phyloP scores from a whole-genome alignment of 2,113 vertebrate genomes.

The Gnathonemus longibarbis region DNA sequence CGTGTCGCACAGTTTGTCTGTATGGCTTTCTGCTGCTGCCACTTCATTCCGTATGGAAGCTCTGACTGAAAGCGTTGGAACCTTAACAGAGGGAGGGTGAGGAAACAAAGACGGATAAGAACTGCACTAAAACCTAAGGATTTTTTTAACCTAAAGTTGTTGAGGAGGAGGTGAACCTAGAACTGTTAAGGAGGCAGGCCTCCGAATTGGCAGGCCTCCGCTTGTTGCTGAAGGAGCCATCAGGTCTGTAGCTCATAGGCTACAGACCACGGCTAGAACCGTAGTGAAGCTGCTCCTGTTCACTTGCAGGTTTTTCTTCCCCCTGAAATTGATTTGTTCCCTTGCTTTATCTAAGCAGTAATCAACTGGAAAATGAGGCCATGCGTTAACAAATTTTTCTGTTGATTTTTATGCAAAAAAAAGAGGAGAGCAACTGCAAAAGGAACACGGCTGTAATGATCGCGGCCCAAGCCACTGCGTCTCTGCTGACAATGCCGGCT shows the following conservation, averaged over 20 bases:
- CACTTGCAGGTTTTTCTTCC: not conserved
- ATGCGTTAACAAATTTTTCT: not conserved
- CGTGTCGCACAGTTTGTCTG: conserved; percentile 44
- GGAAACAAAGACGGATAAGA: not conserved
- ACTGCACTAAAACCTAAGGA: not conserved
- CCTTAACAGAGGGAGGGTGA: not conserved
- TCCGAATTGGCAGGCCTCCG: not conserved
- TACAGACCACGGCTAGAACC: not conserved
- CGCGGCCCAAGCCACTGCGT: conserved; percentile 42
- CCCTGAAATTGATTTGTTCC: not conserved
- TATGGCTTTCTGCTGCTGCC: not conserved
- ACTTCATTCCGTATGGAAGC: not conserved
- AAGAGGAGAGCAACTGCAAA: conserved; percentile 15
- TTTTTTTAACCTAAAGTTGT: not conserved
- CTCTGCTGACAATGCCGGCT: conserved; percentile 35
- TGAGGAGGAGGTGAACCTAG: not conserved
- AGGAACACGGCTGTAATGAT: conserved; percentile 49
- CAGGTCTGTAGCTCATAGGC: not conserved
- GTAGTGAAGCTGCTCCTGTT: not conserved
- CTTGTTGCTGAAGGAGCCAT: not conserved
- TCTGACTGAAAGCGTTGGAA: not conserved
- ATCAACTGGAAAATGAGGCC: not conserved
- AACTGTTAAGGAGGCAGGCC: not conserved
- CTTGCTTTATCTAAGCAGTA: not conserved
- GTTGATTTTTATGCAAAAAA: not conserved